Conservation (phyloP, 2,797 vertebrate genomes). For the Cynopterus sphinx region DNA sequence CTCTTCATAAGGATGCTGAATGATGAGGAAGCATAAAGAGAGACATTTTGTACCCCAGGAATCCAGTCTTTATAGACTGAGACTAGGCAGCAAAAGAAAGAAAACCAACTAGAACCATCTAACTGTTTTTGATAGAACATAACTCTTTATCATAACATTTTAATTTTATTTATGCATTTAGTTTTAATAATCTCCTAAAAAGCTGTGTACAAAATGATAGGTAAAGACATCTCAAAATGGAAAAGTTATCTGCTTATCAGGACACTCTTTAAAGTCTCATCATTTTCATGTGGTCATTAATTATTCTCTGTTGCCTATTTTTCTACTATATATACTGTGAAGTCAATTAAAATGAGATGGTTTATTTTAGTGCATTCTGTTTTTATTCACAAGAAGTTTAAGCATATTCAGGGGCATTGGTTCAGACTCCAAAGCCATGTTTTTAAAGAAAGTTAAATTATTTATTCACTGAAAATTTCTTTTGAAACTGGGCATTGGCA, state of each 20-base stretch:
- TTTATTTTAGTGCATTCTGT: not conserved
- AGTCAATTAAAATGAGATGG: not conserved
- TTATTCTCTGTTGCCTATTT: not conserved
- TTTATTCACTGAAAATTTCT: slow-evolving; percentile 21
- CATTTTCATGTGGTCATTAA: not conserved
- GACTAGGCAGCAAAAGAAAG: slow-evolving; percentile 51
- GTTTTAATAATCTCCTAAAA: slow-evolving; percentile 46
- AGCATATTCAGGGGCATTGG: not conserved
- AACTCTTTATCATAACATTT: not conserved
- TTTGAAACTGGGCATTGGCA: not conserved
- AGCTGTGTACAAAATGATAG: not conserved
- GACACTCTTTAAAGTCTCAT: not conserved
- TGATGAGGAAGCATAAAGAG: slow-evolving; percentile 60
- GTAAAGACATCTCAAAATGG: not conserved
- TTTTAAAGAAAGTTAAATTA: not conserved
- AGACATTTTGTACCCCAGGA: slow-evolving; percentile 72
- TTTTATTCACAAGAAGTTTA: not conserved
- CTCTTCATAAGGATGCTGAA: slow-evolving; percentile 66
- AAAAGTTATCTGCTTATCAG: not conserved
- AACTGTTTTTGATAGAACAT: slow-evolving; percentile 30
- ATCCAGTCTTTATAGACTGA: slow-evolving; percentile 62
- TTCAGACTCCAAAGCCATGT: not conserved
- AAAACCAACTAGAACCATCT: slow-evolving; percentile 54
- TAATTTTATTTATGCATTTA: slow-evolving; percentile 48
- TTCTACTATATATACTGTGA: not conserved